A percentile compares a stretch with the other conserved stretches of the same genome.
Evolutionary conservation across 2,113 vertebrate species (phyloP).

Genomic region (Ochotona princeps): DNA sequence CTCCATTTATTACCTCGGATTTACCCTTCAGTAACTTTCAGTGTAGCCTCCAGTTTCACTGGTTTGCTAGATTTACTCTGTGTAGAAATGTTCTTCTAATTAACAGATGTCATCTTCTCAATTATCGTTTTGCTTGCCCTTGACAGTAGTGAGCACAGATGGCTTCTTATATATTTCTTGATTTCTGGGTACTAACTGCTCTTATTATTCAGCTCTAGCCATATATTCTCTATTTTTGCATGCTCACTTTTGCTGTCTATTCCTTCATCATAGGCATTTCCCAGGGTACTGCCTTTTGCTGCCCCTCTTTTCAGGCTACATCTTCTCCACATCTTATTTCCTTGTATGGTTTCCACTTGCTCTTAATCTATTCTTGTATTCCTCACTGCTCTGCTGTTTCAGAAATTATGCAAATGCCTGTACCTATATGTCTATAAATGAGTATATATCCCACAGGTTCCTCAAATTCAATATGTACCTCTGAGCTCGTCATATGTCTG

Average conservation of each 20-base stretch:
- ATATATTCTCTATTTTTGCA: neutral
- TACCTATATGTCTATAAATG: neutral
- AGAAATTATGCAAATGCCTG: neutral
- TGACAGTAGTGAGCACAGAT: neutral
- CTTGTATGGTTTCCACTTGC: neutral
- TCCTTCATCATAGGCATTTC: neutral
- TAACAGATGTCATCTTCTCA: neutral
- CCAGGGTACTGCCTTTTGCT: neutral
- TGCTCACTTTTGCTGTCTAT: neutral
- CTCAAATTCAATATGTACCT: neutral
- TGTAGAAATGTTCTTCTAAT: neutral
- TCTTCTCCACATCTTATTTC: neutral
- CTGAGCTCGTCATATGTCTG: neutral
- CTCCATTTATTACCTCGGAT: neutral
- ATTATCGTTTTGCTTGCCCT: neutral
- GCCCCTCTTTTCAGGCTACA: neutral
- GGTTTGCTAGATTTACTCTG: slow-evolving; percentile 1
- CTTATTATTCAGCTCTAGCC: neutral
- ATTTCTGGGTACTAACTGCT: neutral
- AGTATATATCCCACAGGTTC: neutral
- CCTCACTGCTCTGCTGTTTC: neutral
- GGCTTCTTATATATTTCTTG: neutral
- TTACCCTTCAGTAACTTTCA: neutral
- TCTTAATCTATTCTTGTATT: neutral
- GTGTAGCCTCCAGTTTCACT: neutral